phyloP scores from a whole-genome alignment of 2,797 vertebrate genomes.

The Cuculus canorus region DNA sequence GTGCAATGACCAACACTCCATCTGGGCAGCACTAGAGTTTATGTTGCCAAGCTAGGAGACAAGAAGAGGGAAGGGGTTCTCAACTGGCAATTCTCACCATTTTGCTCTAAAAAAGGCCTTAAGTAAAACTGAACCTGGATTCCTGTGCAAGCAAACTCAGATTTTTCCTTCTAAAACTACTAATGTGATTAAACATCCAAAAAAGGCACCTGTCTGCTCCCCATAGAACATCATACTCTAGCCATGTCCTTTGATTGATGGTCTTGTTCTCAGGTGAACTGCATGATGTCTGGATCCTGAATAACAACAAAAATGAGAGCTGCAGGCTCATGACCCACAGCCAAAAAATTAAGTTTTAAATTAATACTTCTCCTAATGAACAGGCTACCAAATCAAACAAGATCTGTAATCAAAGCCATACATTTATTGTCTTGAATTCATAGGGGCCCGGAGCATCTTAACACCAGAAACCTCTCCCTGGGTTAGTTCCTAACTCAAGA shows the following conservation, averaged over 20 bases:
- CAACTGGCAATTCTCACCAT: neutral
- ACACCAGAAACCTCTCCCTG: neutral
- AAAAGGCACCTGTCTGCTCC: neutral
- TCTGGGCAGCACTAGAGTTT: neutral
- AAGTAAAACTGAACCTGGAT: neutral
- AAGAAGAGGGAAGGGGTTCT: neutral
- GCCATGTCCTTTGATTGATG: neutral
- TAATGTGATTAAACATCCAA: neutral
- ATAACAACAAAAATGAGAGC: neutral
- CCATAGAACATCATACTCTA: neutral
- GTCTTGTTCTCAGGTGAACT: neutral
- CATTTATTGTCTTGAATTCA: neutral
- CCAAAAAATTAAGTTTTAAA: neutral
- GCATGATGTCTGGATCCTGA: neutral
- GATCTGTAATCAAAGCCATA: neutral
- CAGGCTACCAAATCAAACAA: neutral
- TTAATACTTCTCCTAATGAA: neutral
- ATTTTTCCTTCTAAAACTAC: neutral
- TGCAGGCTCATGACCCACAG: neutral
- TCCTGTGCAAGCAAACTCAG: neutral
- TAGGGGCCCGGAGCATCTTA: neutral
- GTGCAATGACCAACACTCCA: neutral
- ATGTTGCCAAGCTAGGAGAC: neutral
- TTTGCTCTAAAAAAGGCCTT: neutral
- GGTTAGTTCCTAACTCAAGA: neutral